Evolutionary conservation across 2,888 invertebrate species (phyloP).

Genomic region (Clivina fossor): DNA sequence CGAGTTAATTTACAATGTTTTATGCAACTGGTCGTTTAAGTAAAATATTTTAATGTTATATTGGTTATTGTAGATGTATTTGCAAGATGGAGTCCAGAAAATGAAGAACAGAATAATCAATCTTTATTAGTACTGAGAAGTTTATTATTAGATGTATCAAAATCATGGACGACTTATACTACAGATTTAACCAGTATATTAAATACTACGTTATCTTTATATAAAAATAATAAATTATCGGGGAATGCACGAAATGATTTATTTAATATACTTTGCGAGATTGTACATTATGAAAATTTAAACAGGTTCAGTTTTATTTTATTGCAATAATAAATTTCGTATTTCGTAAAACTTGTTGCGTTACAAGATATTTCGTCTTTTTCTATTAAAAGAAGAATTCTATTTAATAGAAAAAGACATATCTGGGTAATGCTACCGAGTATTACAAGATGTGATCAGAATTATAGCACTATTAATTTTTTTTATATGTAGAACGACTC

Average conservation of each 20-base stretch:
- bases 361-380: too few species aligned
- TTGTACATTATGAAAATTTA: conserved; percentile 53
- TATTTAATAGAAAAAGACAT: too few species aligned
- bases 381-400: too few species aligned
- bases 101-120: conserved; percentile 25
- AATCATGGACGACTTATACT: conserved; percentile 14
- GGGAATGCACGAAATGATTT: conserved; percentile 45
- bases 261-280: conserved; percentile 54
- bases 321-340: too few species aligned
- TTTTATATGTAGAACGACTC: conserved; percentile 44
- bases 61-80: conserved; percentile 26
- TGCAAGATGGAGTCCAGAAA: conserved; percentile 18
- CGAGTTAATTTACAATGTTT: too few species aligned
- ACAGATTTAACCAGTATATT: conserved; percentile 20
- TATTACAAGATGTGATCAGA: too few species aligned
- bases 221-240: conserved; percentile 6
- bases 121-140: conserved; percentile 12
- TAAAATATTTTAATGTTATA: too few species aligned
- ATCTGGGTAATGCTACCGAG: too few species aligned
- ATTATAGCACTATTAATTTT: too few species aligned
- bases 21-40: too few species aligned
- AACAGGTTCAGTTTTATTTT: conserved; percentile 34
- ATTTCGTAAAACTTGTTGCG: too few species aligned
- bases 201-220: conserved; percentile 21
- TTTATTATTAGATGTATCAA: conserved; percentile 11